Conservation (phyloP, 2,888 invertebrate genomes). For the Sisyra terminalis region DNA sequence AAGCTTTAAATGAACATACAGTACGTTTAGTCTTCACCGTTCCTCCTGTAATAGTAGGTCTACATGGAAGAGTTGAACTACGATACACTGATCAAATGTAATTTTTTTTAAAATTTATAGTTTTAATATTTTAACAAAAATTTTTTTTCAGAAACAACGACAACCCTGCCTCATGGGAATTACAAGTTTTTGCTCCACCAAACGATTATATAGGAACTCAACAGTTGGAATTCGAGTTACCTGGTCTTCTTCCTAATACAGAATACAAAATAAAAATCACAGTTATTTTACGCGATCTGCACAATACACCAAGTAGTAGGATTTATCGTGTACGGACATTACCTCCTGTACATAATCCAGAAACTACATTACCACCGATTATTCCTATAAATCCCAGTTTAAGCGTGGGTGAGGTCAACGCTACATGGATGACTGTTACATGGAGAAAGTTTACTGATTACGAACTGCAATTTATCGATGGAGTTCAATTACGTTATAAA, state of each 20-base stretch:
- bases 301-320: conserved; percentile 61
- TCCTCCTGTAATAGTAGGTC: conserved; percentile 65
- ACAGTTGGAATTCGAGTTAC: conserved; percentile 69
- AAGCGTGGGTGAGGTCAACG: conserved; percentile 54
- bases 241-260: conserved; percentile 59
- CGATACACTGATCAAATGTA: conserved; percentile 66
- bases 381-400: conserved; percentile 58
- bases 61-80: conserved; percentile 74
- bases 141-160: conserved; percentile 29
- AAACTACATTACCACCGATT: conserved; percentile 37
- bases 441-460: conserved; percentile 72
- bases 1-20: conserved; percentile 62
- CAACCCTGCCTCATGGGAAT: conserved; percentile 59
- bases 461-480: conserved; percentile 72
- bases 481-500: conserved; percentile 72
- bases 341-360: conserved; percentile 22
- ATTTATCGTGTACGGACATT: conserved; percentile 60
- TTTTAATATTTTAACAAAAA: not conserved
- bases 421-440: conserved; percentile 57
- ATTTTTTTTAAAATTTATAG: conserved; percentile 21
- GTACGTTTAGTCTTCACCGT: conserved; percentile 70
- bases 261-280: conserved; percentile 71
- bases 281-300: conserved; percentile 57
- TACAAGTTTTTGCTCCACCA: conserved; percentile 75
- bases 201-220: conserved; percentile 73